These are phyloP conservation scores for Gobius niger DNA, from an alignment of 2,113 vertebrate species.

Conservation along the genomic window DNA sequence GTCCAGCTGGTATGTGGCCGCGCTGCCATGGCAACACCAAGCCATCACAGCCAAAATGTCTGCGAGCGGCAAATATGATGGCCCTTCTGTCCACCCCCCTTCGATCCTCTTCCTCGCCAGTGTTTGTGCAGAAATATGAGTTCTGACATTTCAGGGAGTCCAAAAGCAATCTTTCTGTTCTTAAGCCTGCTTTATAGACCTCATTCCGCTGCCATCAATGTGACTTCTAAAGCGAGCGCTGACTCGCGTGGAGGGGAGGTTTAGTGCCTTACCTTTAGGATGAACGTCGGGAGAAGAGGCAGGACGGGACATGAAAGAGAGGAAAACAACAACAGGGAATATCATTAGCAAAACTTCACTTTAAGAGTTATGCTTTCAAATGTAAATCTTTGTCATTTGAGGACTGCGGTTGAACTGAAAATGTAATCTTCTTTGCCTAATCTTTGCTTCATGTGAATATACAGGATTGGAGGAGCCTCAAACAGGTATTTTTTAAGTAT, in stretches of 20 bases:
- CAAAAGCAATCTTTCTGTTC: slow-evolving; percentile 24
- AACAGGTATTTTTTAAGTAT: too few species aligned
- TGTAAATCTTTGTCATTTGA: neutral
- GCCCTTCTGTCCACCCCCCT: slow-evolving; percentile 39
- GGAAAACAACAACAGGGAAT: neutral
- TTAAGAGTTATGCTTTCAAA: neutral
- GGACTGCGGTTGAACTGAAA: too few species aligned
- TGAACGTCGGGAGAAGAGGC: neutral
- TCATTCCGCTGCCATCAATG: slow-evolving; percentile 16
- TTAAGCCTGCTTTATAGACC: slow-evolving; percentile 32
- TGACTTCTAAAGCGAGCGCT: neutral
- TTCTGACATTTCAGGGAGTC: slow-evolving; percentile 6
- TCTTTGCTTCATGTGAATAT: too few species aligned
- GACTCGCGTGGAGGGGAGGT: neutral
- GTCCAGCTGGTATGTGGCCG: slow-evolving; percentile 60
- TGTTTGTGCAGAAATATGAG: slow-evolving; percentile 23
- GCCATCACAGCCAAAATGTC: slow-evolving; percentile 56
- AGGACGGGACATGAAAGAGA: neutral
- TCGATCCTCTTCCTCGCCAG: slow-evolving; percentile 6
- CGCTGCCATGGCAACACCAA: slow-evolving; percentile 66
- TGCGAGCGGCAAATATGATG: slow-evolving; percentile 47
- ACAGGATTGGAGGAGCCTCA: too few species aligned
- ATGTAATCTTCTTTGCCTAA: too few species aligned
- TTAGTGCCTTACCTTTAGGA: slow-evolving; percentile 1
- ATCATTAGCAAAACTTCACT: neutral